These are phyloP conservation scores for Eleginops maclovinus DNA, from an alignment of 2,113 vertebrate species.

Conservation along the genomic window DNA sequence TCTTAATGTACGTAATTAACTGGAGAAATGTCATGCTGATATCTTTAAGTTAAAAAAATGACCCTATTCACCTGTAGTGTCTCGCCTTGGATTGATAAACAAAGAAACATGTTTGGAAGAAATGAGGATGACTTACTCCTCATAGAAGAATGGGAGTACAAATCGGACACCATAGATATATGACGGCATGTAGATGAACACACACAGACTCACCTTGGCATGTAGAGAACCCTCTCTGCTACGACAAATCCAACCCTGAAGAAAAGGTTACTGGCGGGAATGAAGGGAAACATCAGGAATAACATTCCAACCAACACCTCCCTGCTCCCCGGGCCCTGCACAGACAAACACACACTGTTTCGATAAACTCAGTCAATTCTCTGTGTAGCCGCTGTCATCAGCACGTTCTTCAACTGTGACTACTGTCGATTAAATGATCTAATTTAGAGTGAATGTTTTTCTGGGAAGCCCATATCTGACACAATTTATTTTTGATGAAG, in stretches of 20 bases:
- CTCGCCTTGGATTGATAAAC: too few species aligned
- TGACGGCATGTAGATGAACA: background rate
- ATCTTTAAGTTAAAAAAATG: too few species aligned
- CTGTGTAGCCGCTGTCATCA: too few species aligned
- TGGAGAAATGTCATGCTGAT: too few species aligned
- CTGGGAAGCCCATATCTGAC: conserved; percentile 8
- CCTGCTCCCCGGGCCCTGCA: conserved; percentile 88
- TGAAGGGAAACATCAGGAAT: conserved; percentile 96
- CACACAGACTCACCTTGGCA: conserved; percentile 89
- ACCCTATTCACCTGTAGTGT: too few species aligned
- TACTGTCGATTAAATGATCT: conserved; percentile 28
- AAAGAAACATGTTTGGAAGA: too few species aligned
- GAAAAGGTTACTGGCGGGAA: conserved; percentile 98
- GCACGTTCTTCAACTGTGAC: too few species aligned
- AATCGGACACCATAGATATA: background rate
- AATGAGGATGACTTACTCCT: background rate
- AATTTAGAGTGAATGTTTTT: conserved; percentile 36
- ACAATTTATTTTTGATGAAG: conserved; percentile 29
- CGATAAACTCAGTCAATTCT: background rate
- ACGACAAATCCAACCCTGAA: conserved; percentile 99
- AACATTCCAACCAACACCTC: conserved; percentile 92
- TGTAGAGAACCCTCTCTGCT: conserved; percentile 97
- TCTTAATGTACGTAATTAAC: too few species aligned
- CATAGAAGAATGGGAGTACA: background rate
- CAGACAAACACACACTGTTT: conserved; percentile 1